Evolutionary conservation across 2,888 invertebrate species (phyloP), one percentile per base, ranked within the genome.

Genomic region (Drosophila peninsularis): DNA sequence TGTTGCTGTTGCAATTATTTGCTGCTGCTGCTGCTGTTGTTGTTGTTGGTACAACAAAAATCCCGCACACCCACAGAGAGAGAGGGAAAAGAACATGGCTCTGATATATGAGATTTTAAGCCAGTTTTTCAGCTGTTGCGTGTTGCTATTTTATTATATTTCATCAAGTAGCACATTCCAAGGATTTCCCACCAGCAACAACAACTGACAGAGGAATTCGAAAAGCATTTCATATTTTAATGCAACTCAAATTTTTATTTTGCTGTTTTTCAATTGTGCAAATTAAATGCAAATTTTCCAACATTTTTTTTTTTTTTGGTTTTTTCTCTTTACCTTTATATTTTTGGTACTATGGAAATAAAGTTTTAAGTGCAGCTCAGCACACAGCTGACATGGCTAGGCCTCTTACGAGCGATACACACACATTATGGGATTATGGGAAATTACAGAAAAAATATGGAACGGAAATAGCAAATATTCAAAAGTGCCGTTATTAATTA

Each of bases 331-430:
- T 24, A 53, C 39, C 62, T 80, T 55, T 66, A 53, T 54, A 24
- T 55, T 53, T 47, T 49, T 44, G 19, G 6, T 14, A 42, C 42
- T 49, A 57, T 81, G 70, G 64, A 80, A 87, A 71, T 52, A 50
- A 55, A 11, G 53, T 76, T 77, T 80, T 68, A 88, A 88, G 65
- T 71, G 70, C 61, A 69, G 83, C 83, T 88, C 68, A 85, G 52
- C 64, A 13, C 21, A 47, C 63, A 42, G 54, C 54, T 69, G 65
- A 82, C 64, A 86, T 45, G 24, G 57, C 14, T 70, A 68, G 80
- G 55, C 76, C 70, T 57, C 70, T 80, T 74, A 57, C 62, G 71
- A 60, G 44, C 55, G 75, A 85, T 69, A 71, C 55, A 75, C 45
- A 50, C 50, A 63, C 30, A 67, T 73, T 67, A 69, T n/a, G 39